Evolutionary conservation across 2,797 vertebrate genomes (phyloP).

Genomic region (Enteromius radiatus): DNA sequence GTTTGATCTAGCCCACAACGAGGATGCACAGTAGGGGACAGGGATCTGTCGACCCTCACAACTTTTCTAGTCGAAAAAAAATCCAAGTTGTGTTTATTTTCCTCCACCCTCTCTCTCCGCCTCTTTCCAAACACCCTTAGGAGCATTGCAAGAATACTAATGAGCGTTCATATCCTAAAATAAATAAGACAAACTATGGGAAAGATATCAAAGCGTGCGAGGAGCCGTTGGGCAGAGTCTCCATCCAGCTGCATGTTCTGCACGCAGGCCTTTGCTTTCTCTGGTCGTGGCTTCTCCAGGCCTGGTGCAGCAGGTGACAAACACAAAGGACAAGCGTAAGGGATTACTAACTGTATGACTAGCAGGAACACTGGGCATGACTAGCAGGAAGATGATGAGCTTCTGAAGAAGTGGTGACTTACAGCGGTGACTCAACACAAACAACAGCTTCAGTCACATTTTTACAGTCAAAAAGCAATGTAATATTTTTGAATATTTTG

Average conservation of each 20-base stretch:
- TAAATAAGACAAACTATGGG: constrained; percentile 40
- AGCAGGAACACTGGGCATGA: constrained; percentile 1
- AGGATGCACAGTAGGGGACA: constrained; percentile 52
- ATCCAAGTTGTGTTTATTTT: constrained; percentile 37
- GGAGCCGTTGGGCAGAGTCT: neutral
- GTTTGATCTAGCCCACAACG: constrained; percentile 59
- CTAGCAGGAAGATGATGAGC: constrained; percentile 29
- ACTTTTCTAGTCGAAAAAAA: constrained; percentile 30
- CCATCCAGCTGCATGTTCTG: neutral
- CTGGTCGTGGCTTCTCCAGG: constrained; percentile 1
- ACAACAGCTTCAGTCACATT: constrained; percentile 17
- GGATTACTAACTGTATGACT: constrained; percentile 33
- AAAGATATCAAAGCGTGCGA: constrained; percentile 1
- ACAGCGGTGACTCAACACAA: constrained; percentile 5
- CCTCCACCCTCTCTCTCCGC: constrained; percentile 26
- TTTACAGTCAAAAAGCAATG: no score
- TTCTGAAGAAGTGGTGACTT: constrained; percentile 31
- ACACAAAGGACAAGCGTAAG: neutral
- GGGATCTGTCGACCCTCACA: constrained; percentile 30
- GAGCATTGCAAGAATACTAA: constrained; percentile 46
- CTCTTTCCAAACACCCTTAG: constrained; percentile 24
- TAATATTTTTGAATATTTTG: no score
- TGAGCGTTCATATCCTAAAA: constrained; percentile 50
- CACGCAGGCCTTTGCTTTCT: constrained; percentile 11
- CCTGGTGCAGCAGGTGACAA: constrained; percentile 6